These are phyloP conservation scores for Botrylloides violaceus DNA, from an alignment of 23 tunicate genomes.

Conservation along the genomic window DNA sequence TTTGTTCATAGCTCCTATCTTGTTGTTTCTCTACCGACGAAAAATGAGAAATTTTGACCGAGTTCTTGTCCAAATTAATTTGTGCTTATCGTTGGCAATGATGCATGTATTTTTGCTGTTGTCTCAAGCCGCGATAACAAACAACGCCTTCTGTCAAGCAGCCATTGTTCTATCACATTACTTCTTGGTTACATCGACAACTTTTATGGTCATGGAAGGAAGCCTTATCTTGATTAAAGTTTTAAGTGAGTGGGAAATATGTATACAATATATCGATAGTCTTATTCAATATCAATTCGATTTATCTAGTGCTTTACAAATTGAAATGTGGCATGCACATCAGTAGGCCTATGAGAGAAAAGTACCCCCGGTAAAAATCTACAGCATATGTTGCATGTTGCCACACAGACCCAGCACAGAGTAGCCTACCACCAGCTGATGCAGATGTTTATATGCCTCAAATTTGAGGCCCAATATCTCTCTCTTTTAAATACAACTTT, in stretches of 20 bases:
- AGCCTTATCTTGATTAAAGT: constrained; percentile 12
- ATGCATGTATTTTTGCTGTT: constrained; percentile 13
- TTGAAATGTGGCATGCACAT: too few relatives aligned
- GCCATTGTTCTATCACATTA: neutral
- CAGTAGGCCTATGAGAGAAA: too few relatives aligned
- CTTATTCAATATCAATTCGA: too few relatives aligned
- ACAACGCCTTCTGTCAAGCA: neutral
- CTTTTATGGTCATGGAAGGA: constrained; percentile 22
- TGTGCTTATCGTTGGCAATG: constrained; percentile 8
- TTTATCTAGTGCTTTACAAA: too few relatives aligned
- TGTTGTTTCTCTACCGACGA: neutral
- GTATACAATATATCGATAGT: neutral
- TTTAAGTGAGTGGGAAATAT: constrained; percentile 1
- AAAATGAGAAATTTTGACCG: constrained; percentile 23
- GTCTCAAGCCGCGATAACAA: neutral
- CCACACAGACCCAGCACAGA: too few relatives aligned
- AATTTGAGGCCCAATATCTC: too few relatives aligned
- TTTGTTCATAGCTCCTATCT: neutral
- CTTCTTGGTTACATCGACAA: constrained; percentile 12
- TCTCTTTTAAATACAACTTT: neutral
- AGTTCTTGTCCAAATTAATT: constrained; percentile 14
- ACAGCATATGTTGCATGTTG: too few relatives aligned
- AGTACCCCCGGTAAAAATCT: too few relatives aligned
- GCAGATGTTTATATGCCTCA: too few relatives aligned
- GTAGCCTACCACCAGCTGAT: too few relatives aligned